A percentile compares a stretch with the other conserved stretches of the same genome.
phyloP scores from a whole-genome alignment of 1,140 invertebrate genomes.

The Zaprionus capensis region DNA sequence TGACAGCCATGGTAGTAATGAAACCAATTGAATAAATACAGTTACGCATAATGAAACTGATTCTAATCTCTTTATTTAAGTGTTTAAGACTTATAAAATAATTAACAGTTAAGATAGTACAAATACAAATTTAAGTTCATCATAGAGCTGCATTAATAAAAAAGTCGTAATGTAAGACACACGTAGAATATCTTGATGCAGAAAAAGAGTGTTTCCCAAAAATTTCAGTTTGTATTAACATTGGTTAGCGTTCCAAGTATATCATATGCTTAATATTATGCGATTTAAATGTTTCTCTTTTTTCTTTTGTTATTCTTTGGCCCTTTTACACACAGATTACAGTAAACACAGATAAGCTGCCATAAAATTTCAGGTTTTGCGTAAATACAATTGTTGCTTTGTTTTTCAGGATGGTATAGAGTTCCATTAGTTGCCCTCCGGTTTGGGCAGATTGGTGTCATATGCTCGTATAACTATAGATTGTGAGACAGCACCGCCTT shows the following conservation, averaged over 20 bases:
- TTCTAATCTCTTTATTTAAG: constrained; percentile 70
- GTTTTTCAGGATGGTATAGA: constrained; percentile 10
- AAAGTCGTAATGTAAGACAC: constrained; percentile 68
- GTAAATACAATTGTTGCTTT: constrained; percentile 38
- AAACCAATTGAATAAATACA: not conserved
- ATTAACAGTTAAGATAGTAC: constrained; percentile 70
- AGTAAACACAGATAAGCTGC: constrained; percentile 29
- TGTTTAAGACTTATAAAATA: constrained; percentile 67
- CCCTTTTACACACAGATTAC: constrained; percentile 38
- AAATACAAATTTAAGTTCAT: constrained; percentile 62
- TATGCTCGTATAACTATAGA: constrained; percentile 96
- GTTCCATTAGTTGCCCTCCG: constrained; percentile 86
- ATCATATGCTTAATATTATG: constrained; percentile 21
- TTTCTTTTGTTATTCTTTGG: constrained; percentile 34
- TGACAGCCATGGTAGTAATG: constrained; percentile 5
- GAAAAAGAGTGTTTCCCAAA: constrained; percentile 46
- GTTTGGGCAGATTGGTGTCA: constrained; percentile 94
- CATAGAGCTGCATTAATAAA: constrained; percentile 54
- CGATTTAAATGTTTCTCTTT: constrained; percentile 22
- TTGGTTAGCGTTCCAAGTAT: constrained; percentile 3
- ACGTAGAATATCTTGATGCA: constrained; percentile 63
- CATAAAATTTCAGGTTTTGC: constrained; percentile 17
- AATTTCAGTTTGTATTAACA: constrained; percentile 59
- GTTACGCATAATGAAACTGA: constrained; percentile 31
- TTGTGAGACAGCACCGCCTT: constrained; percentile 96